Percentiles rank a stretch among this genome's conserved stretches.
Evolutionary conservation across 23 tunicate species (phyloP).

Genomic region (Halocynthia aurantium): DNA sequence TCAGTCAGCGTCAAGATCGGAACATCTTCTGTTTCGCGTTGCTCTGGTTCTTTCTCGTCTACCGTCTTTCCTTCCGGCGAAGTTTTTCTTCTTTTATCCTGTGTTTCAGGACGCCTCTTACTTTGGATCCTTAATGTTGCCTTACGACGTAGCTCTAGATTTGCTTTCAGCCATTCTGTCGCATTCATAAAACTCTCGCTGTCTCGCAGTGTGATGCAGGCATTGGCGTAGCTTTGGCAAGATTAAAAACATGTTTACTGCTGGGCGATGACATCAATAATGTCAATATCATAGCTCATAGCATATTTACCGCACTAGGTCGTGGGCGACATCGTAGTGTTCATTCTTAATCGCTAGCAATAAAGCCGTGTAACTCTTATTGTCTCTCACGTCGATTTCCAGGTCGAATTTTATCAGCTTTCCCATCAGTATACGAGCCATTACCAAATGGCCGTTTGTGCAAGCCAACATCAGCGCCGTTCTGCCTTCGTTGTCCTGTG

Average conservation of each 20-base stretch:
- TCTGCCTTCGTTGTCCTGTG: slow-evolving; percentile 61
- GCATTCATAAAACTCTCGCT: slow-evolving; percentile 64
- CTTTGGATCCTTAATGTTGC: neutral
- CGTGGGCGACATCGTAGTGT: slow-evolving; percentile 63
- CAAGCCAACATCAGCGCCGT: slow-evolving; percentile 82
- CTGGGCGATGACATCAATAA: no score
- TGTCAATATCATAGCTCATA: neutral
- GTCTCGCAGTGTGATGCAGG: slow-evolving; percentile 64
- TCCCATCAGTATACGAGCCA: slow-evolving; percentile 36
- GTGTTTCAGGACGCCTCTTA: neutral
- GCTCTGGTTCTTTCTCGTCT: slow-evolving; percentile 4
- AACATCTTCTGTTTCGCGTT: slow-evolving; percentile 15
- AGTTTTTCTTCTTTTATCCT: neutral
- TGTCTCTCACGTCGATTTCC: slow-evolving; percentile 63
- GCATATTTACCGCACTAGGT: slow-evolving; percentile 44
- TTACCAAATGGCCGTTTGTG: slow-evolving; percentile 50
- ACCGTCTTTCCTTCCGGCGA: slow-evolving; percentile 4
- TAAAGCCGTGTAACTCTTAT: slow-evolving; percentile 72
- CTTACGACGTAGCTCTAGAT: slow-evolving; percentile 22
- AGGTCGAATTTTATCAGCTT: slow-evolving; percentile 67
- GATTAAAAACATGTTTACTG: no score
- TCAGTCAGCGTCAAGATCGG: slow-evolving; percentile 11
- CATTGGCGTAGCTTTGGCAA: slow-evolving; percentile 54
- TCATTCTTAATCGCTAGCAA: slow-evolving; percentile 61
- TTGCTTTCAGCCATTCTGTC: slow-evolving; percentile 61